These are phyloP conservation scores for Drosophila pseudotakahashii DNA, from an alignment of 2,888 invertebrate species.

Conservation along the genomic window DNA sequence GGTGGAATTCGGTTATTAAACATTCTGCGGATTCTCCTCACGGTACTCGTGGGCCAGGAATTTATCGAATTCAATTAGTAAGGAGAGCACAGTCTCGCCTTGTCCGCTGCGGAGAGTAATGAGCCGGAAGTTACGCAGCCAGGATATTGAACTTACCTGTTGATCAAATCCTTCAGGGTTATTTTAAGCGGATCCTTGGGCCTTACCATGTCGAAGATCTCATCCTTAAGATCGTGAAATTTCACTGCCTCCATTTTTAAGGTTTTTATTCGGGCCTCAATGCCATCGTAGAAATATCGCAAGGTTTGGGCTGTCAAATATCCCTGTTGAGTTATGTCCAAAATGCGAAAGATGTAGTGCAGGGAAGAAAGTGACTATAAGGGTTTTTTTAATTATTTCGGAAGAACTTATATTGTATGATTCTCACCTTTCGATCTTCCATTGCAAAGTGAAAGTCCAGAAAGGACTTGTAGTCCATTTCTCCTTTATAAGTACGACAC, in stretches of 20 bases:
- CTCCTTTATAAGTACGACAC: background rate
- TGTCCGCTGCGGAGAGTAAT: slow-evolving; percentile 1
- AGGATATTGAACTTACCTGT: slow-evolving; percentile 85
- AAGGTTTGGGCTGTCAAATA: slow-evolving; percentile 91
- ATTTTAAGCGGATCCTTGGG: slow-evolving; percentile 93
- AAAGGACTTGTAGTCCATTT: background rate
- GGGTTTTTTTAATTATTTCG: background rate
- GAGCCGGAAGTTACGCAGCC: too few species aligned
- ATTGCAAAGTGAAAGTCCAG: slow-evolving; percentile 94
- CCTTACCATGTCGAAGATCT: slow-evolving; percentile 87
- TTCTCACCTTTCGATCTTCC: slow-evolving; percentile 92
- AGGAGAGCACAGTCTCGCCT: slow-evolving; percentile 92
- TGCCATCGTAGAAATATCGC: slow-evolving; percentile 97
- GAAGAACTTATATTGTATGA: background rate
- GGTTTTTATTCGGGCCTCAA: slow-evolving; percentile 88
- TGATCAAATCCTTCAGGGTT: slow-evolving; percentile 93
- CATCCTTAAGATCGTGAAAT: background rate
- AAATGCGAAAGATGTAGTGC: slow-evolving; percentile 86
- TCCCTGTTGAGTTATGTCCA: background rate
- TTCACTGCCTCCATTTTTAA: background rate
- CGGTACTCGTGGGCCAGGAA: slow-evolving; percentile 99
- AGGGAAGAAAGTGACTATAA: background rate
- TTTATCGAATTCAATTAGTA: slow-evolving; percentile 96
- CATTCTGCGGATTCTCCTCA: slow-evolving; percentile 86
- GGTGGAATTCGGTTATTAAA: slow-evolving; percentile 62